Conservation (phyloP, 1,140 invertebrate genomes). For the Drosophila mojavensis region DNA sequence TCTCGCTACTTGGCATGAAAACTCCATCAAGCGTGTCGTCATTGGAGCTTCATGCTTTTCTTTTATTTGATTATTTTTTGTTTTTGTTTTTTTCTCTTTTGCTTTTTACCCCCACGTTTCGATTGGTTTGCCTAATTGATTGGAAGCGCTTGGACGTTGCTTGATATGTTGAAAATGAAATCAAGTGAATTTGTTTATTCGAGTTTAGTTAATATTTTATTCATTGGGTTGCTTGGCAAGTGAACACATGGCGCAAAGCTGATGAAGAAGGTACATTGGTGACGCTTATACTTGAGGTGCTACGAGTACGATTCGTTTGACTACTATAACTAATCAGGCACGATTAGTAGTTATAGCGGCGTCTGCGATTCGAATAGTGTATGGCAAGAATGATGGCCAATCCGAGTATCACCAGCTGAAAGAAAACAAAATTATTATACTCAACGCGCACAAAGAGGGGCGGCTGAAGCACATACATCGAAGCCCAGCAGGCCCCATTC, state of each 20-base stretch:
- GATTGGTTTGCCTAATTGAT: constrained; percentile 56
- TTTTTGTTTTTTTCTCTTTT: background rate
- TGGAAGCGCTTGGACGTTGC: constrained; percentile 42
- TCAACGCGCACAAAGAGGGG: background rate
- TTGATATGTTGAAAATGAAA: background rate
- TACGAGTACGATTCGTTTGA: constrained; percentile 34
- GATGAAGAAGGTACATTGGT: constrained; percentile 60
- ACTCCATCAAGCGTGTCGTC: constrained; percentile 33
- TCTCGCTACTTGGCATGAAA: background rate
- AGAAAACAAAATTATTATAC: constrained; percentile 14
- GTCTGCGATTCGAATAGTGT: constrained; percentile 69
- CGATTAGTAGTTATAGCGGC: constrained; percentile 65
- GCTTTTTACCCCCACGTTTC: constrained; percentile 23
- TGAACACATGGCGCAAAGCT: constrained; percentile 30
- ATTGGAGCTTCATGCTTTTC: constrained; percentile 29
- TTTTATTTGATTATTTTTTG: constrained; percentile 22
- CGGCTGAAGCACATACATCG: constrained; percentile 51
- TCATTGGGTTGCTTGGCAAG: constrained; percentile 65
- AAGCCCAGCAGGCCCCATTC: constrained; percentile 72
- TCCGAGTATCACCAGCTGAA: constrained; percentile 59
- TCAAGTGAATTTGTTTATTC: constrained; percentile 10
- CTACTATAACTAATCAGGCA: constrained; percentile 5
- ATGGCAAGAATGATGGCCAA: constrained; percentile 69
- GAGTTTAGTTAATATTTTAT: constrained; percentile 39
- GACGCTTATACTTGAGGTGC: constrained; percentile 57